Conservation (phyloP, 2,113 vertebrate genomes). For the Chlorodrepanis virens region DNA sequence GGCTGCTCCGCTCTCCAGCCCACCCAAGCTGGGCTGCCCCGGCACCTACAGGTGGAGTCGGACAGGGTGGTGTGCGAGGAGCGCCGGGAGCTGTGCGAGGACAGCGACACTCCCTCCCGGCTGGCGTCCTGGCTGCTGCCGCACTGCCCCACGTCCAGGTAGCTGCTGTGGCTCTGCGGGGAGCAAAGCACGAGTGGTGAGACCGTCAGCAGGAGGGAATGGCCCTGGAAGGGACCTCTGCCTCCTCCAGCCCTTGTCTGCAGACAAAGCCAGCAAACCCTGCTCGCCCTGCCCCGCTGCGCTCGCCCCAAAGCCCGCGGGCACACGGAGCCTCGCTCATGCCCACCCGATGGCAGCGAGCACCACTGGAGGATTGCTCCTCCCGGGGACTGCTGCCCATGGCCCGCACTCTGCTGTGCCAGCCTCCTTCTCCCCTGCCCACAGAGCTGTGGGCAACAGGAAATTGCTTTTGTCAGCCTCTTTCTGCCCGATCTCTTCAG, state of each 20-base stretch:
- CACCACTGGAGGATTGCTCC: accelerated
- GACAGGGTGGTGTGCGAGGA: constrained; percentile 77
- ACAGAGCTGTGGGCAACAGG: not conserved
- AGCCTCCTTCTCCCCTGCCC: not conserved
- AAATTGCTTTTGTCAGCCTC: not conserved
- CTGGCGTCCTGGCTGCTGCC: constrained; percentile 52
- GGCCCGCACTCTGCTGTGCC: not conserved
- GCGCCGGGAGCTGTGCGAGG: constrained; percentile 76
- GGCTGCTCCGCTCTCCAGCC: not conserved
- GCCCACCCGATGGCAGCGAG: accelerated
- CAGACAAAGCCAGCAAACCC: not conserved
- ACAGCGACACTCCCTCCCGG: constrained; percentile 76
- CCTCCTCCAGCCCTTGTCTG: accelerated
- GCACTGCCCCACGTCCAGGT: constrained; percentile 72
- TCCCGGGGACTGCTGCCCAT: accelerated
- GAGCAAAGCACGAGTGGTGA: not conserved
- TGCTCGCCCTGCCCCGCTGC: not conserved
- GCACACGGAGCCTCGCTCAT: not conserved
- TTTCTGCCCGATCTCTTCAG: not conserved
- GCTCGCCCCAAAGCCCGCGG: accelerated
- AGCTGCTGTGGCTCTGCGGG: constrained; percentile 74
- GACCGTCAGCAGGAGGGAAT: accelerated
- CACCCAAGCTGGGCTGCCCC: accelerated
- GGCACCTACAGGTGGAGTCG: constrained; percentile 80
- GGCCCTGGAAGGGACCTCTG: too few relatives aligned